phyloP scores from a whole-genome alignment of 37 sponge, comb jelly and placozoan species.

The Axinella damicornis region DNA sequence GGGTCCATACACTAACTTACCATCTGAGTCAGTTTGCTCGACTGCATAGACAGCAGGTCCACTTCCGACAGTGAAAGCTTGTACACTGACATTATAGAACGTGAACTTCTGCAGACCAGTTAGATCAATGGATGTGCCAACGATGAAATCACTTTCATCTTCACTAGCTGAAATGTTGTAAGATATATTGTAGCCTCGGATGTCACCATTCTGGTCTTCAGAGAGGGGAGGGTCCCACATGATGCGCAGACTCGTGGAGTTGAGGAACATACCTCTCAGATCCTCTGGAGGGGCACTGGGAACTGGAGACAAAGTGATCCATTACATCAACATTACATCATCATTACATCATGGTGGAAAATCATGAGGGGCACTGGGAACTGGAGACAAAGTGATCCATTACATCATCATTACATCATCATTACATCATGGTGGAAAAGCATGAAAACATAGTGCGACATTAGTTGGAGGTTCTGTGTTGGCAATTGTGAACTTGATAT shows the following conservation, averaged over 20 bases:
- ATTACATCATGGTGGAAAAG: too few relatives aligned
- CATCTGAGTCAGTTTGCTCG: slow-evolving; percentile 22
- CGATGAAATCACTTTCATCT: background rate
- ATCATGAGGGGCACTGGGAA: slow-evolving; percentile 30
- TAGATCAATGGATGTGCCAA: background rate
- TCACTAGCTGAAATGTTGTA: background rate
- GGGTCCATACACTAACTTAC: slow-evolving; percentile 27
- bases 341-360: too few relatives aligned
- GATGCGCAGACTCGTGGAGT: slow-evolving; percentile 31
- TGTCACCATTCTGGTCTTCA: slow-evolving; percentile 49
- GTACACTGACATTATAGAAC: slow-evolving; percentile 40
- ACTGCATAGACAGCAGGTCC: slow-evolving; percentile 6
- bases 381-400: background rate
- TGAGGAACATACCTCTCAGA: background rate
- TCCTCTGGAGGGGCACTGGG: slow-evolving; percentile 15
- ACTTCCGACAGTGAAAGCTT: slow-evolving; percentile 36
- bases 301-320: background rate
- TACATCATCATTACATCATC: too few relatives aligned
- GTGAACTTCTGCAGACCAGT: slow-evolving; percentile 33
- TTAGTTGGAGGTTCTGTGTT: too few relatives aligned
- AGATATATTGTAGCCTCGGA: slow-evolving; percentile 50
- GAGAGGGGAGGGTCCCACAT: slow-evolving; percentile 50
- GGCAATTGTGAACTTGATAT: too few relatives aligned
- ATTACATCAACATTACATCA: too few relatives aligned
- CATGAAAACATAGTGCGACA: too few relatives aligned